Evolutionary conservation across 2,113 vertebrate species (phyloP).

Genomic region (Sapajus apella): DNA sequence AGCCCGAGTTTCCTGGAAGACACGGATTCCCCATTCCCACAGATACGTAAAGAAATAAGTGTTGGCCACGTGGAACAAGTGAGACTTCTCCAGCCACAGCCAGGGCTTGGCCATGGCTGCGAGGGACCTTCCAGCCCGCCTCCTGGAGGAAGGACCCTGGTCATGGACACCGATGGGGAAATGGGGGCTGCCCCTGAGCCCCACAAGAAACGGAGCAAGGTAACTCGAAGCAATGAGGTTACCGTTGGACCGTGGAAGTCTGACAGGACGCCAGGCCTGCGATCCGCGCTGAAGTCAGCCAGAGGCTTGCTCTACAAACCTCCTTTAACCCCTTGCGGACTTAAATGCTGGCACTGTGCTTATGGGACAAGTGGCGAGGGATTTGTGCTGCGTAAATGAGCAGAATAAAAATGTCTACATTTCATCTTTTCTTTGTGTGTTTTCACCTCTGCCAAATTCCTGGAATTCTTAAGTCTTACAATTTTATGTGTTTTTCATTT

Average conservation of each 20-base stretch:
- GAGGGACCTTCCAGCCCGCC: not conserved
- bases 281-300: not conserved
- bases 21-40: not conserved
- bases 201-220: not conserved
- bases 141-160: not conserved
- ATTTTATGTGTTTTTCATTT: conserved; percentile 39
- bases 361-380: not conserved
- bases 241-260: not conserved
- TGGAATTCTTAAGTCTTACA: conserved; percentile 14
- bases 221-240: accelerated
- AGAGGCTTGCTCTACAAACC: not conserved
- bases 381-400: not conserved
- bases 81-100: accelerated
- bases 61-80: not conserved
- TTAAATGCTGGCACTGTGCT: not conserved
- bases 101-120: not conserved
- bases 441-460: conserved; percentile 46
- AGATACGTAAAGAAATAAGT: not conserved
- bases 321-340: not conserved
- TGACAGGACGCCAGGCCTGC: not conserved
- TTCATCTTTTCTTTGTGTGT: not conserved
- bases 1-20: not conserved
- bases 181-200: not conserved
- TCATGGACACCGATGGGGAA: accelerated
- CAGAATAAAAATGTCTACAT: not conserved